Evolutionary conservation across 92 coral and sea anemone species (phyloP).

Genomic region (Porites lobata): DNA sequence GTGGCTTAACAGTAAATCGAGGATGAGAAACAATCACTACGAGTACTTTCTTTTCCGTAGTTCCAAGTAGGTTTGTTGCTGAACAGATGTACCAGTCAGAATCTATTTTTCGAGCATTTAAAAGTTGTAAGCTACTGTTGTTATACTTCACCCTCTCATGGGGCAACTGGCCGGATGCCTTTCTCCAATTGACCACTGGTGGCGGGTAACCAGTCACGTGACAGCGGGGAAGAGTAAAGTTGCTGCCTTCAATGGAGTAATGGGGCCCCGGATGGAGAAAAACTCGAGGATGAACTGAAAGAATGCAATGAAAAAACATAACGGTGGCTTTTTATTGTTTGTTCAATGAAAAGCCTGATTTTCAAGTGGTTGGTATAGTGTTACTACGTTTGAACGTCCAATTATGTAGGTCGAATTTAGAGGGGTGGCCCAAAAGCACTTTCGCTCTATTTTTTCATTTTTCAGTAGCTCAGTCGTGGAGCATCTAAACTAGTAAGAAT

Average conservation of each 20-base stretch:
- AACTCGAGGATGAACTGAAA: constrained; percentile 50
- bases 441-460: no score
- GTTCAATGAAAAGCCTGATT: no score
- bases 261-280: constrained; percentile 43
- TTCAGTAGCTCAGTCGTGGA: no score
- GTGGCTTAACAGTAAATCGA: constrained; percentile 11
- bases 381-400: no score
- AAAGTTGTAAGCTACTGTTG: neutral
- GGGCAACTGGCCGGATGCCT: constrained; percentile 41
- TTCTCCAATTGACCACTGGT: constrained; percentile 67
- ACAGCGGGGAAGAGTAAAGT: neutral
- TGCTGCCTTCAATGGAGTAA: constrained; percentile 46
- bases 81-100: constrained; percentile 43
- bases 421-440: no score
- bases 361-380: no score
- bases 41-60: neutral
- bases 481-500: no score
- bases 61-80: constrained; percentile 40
- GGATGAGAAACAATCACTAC: neutral
- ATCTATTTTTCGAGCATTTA: neutral
- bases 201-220: constrained; percentile 20
- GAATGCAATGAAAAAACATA: neutral
- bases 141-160: constrained; percentile 9
- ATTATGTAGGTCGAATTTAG: no score
- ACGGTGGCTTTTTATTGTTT: no score